Percentiles rank a stretch among this genome's conserved stretches.
Evolutionary conservation across 2,888 invertebrate genomes (phyloP).

Genomic region (Stratiomys singularior): DNA sequence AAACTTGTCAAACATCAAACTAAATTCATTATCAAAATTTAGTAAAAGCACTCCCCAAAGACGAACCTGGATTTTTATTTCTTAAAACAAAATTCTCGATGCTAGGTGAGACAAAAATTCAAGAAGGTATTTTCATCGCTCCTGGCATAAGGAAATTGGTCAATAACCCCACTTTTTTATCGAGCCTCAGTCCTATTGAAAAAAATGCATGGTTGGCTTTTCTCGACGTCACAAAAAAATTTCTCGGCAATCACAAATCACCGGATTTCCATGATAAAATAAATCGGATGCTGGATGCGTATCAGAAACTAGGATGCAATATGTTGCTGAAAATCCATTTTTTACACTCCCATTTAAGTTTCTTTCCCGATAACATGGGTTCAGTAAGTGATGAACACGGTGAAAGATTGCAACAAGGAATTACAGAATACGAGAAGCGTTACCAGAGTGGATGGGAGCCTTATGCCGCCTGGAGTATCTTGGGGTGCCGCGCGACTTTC

Average conservation of each 20-base stretch:
- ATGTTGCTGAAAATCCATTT: neutral
- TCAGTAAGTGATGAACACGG: neutral
- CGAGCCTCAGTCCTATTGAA: neutral
- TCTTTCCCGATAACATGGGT: neutral
- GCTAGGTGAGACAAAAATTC: neutral
- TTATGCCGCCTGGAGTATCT: too few species aligned
- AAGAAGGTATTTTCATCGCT: neutral
- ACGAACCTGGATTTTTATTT: too few species aligned
- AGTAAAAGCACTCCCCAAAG: too few species aligned
- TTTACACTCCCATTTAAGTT: neutral
- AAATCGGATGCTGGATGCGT: neutral
- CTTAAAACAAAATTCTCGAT: neutral
- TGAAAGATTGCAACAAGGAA: slow-evolving; percentile 6
- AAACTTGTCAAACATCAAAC: too few species aligned
- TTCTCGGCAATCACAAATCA: slow-evolving; percentile 8
- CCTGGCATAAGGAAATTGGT: neutral
- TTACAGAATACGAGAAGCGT: slow-evolving; percentile 1
- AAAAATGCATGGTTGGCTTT: neutral
- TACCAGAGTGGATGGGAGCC: neutral
- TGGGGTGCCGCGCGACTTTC: too few species aligned
- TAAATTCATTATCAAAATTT: too few species aligned
- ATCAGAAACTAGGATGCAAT: neutral
- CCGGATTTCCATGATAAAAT: neutral
- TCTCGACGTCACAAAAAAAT: neutral
- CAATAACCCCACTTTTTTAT: neutral